Percentiles rank a stretch among this genome's conserved stretches.
Conservation (phyloP, 2,797 vertebrate genomes). For the Spinus pinus region DNA sequence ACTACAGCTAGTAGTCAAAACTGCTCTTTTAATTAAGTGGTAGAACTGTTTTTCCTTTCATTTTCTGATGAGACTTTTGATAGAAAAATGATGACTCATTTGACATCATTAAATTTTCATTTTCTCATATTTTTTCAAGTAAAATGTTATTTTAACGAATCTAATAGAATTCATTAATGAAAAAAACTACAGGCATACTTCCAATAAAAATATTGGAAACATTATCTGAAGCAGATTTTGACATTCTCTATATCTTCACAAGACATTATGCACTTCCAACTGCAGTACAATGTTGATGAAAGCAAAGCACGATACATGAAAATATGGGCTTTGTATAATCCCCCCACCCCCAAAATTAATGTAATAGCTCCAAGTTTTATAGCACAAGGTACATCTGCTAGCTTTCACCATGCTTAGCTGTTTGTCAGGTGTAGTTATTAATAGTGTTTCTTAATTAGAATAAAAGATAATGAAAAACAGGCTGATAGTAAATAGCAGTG, state of each 20-base stretch:
- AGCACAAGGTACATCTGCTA: background rate
- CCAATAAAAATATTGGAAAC: background rate
- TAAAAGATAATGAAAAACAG: background rate
- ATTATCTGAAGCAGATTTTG: conserved; percentile 1
- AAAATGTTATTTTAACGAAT: conserved; percentile 20
- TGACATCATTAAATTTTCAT: background rate
- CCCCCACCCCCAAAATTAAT: background rate
- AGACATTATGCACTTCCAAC: background rate
- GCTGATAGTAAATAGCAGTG: background rate
- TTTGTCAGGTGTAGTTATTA: conserved; percentile 21
- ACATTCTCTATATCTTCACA: background rate
- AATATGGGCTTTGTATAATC: background rate
- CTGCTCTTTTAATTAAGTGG: background rate
- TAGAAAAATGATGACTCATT: conserved; percentile 3
- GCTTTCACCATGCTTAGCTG: background rate
- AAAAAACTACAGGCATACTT: background rate
- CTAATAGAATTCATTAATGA: background rate
- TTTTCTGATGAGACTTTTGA: background rate
- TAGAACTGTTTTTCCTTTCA: background rate
- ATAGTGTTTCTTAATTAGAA: background rate
- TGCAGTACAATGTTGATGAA: background rate
- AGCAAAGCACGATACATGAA: background rate
- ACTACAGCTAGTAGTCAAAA: background rate
- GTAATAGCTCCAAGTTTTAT: background rate
- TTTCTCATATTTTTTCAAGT: background rate